Evolutionary conservation across 2,797 vertebrate species (phyloP), one percentile per base, ranked within the genome.

Genomic region (Hydrocynus forskahlii): DNA sequence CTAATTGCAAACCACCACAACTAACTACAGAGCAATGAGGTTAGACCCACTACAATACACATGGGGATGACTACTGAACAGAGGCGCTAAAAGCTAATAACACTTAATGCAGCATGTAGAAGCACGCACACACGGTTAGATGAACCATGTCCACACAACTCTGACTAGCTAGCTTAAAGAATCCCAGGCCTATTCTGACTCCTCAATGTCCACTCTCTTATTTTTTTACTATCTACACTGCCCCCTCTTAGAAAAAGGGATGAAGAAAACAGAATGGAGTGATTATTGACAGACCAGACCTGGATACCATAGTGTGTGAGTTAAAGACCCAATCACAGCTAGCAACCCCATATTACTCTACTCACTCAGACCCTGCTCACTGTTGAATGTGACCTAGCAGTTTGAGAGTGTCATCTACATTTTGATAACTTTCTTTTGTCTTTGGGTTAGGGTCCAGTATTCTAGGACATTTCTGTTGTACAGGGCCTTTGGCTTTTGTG

Each of bases 371-470:
- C 86, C 92, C 86, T 92, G 89, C 92, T 93, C 90, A 88, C 89
- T 83, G 88, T 88, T 88, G 92, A 88, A 92, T 82, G 88, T 88
- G 88, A 89, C 91, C 88, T 93, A 93, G 93, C 92, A 89, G 89
- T 89, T 89, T 91, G 89, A 89, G 78, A 89, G 91, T 88, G 90
- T 88, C 89, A 57, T 86, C 81, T 88, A 85, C 86, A 87, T 87
- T 81, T 63, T 70, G 54, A 79, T 70, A 64, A 16, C 5, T 43
- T 67, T 40, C 38, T 67, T 16, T 38, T 10, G 59, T 25, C 59
- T n/a, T n/a, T n/a, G 17, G 52, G 48, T 50, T 1, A 50, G 48
- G 0, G 48, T 3, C 43, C 43, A 2, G 9, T 43, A 43, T 43
- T 43, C 43, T 43, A 9, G 43, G 43, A 7, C 43, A 9, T 43